Evolutionary conservation across 1,140 invertebrate genomes (phyloP).

Genomic region (Polypedilum pembai): DNA sequence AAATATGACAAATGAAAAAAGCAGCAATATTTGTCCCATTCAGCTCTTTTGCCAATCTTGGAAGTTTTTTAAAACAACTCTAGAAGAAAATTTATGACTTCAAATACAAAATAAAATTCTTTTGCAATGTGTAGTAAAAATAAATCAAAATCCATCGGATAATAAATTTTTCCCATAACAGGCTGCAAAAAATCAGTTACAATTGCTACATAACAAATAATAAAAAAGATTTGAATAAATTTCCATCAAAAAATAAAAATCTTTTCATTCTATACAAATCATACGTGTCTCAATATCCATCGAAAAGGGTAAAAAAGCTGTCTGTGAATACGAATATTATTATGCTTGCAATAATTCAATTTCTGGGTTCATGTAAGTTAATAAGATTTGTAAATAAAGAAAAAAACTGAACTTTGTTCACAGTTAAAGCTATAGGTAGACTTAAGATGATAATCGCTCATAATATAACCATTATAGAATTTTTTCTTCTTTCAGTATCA

Average conservation of each 20-base stretch:
- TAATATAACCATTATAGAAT: not conserved
- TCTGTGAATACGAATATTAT: not conserved
- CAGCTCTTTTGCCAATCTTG: too few relatives aligned
- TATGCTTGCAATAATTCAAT: not conserved
- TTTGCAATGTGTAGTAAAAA: not conserved
- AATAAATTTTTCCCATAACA: not conserved
- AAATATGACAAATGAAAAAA: too few relatives aligned
- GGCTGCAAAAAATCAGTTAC: not conserved
- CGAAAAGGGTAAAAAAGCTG: not conserved
- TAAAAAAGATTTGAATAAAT: not conserved
- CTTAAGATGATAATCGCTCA: not conserved
- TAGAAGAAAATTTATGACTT: too few relatives aligned
- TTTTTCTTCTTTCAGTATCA: too few relatives aligned
- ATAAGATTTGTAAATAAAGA: conserved; percentile 1
- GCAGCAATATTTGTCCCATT: too few relatives aligned
- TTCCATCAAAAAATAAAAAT: not conserved
- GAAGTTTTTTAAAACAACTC: too few relatives aligned
- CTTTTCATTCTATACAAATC: not conserved
- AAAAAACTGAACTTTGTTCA: not conserved
- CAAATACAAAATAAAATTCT: not conserved
- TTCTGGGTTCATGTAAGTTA: not conserved
- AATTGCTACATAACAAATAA: not conserved
- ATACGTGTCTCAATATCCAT: not conserved
- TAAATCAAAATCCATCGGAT: not conserved
- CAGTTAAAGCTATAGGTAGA: not conserved